Base-by-base conservation (phyloP, 1,140 invertebrate species). In the Drosophila triauraria region DNA sequence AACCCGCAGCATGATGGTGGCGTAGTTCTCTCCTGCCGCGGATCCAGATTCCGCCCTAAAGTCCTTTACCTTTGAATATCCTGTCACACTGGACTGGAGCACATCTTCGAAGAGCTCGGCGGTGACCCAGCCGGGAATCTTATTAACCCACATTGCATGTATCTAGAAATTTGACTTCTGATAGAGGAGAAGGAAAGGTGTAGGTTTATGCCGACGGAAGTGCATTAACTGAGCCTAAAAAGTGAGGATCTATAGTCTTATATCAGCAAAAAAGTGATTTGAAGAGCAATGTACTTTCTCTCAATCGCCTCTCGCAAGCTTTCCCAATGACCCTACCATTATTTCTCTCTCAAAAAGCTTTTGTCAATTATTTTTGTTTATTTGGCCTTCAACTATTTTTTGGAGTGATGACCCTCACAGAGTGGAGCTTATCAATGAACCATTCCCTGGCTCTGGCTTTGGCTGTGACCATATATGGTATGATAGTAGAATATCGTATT, bases 11-110 rank as follows among this genome's bases (percentile, higher is more conserved):
- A 79, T 84, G 1, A 87, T 48, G 1, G 64, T 82, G 43, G 90
- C 72, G 54, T 91, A 91, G 53, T 91, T 91, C 60, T 91, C 91
- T 2, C 90, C 90, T 7, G 80, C 77, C 0, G 65, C 69, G 1
- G 71, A 57, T 50, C 82, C 90, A 3, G 30, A 50, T 8, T 58
- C 64, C 9, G 67, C 63, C 48, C 84, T 90, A 9, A 90, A 82
- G 12, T 6, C 79, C 17, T 69, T 81, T 2, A 90, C 74, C 56
- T 85, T 85, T 6, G 46, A 75, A 35, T 79, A 90, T 4, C 81
- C 75, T 7, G 56, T 25, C 7, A 91, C 65, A 13, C 30, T 79
- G 4, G 77, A 46, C 48, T 78, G 78, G 0, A 92, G 77, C 12
- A 86, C 40, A 44, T 86, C 64, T 30, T 80, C 61, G 27, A 92